Evolutionary conservation across 1,140 invertebrate species (phyloP).

Genomic region (Maniola jurtina): DNA sequence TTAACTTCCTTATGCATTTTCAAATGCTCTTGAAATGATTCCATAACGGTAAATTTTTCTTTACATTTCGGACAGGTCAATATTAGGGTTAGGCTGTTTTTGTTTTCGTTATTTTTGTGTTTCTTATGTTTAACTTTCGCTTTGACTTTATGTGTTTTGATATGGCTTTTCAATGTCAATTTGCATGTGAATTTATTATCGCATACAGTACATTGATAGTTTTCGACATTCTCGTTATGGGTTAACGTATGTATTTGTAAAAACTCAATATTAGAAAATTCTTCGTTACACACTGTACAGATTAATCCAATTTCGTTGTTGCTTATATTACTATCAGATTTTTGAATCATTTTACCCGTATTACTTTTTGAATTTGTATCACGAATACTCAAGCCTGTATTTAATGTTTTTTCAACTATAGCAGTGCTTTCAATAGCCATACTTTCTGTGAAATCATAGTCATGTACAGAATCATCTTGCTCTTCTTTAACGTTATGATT

Average conservation of each 20-base stretch:
- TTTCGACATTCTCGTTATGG: constrained; percentile 4
- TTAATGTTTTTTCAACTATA: neutral
- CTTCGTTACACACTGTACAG: constrained; percentile 19
- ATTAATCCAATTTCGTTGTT: neutral
- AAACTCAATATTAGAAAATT: constrained; percentile 3
- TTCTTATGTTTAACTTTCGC: neutral
- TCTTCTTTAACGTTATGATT: constrained; percentile 21
- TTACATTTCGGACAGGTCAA: constrained; percentile 5
- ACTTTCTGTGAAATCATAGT: constrained; percentile 12
- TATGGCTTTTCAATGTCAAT: neutral
- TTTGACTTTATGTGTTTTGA: constrained; percentile 19
- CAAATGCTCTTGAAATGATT: constrained; percentile 14
- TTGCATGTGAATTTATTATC: neutral
- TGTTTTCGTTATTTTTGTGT: neutral
- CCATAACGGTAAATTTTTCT: neutral
- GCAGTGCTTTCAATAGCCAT: constrained; percentile 8
- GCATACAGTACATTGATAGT: constrained; percentile 8
- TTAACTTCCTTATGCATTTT: constrained; percentile 19
- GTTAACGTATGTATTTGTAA: constrained; percentile 4
- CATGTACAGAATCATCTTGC: constrained; percentile 20
- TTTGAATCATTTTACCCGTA: neutral
- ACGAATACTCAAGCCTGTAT: neutral
- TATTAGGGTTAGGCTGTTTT: neutral
- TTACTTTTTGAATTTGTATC: constrained; percentile 4
- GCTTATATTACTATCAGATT: constrained; percentile 2